Base-by-base conservation (phyloP, 2,797 vertebrate genomes). In the Gadopsis marmoratus region DNA sequence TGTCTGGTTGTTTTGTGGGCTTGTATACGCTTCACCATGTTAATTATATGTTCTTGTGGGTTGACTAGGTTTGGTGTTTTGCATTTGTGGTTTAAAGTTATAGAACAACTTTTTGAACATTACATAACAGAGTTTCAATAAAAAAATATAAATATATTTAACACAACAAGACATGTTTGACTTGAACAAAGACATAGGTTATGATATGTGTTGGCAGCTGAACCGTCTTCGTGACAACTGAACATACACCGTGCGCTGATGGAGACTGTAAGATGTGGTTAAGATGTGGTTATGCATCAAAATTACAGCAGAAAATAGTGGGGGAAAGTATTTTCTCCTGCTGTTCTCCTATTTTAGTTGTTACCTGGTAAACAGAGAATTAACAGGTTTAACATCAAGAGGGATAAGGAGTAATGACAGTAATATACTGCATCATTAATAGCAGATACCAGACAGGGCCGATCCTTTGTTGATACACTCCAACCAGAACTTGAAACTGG, bases 1-100 rank as follows among this genome's bases (percentile, higher is more conserved):
- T 29, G 9, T 60, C 37, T 55, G 37, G 26, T 66, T 63, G 51
- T 35, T 58, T 8, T 70, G 23, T 33, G 43, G 41, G 13, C 26
- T 43, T 35, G 43, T 64, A 51, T 51, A 51, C 17, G 0, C 35
- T 26, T 12, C n/a, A 5, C 26, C 23, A 21, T 23, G 50, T 4
- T 58, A 70, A 65, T 64, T 74, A 74, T 37, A 45, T 56, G n/a
- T 55, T 56, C 14, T 48, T 55, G 31, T 53, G 50, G 59, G 16
- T 0, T 54, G 7, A 11, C 9, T 60, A 5, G 41, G 54, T 13
- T 75, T 23, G 48, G 17, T 53, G 35, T 31, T 60, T 2, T 60
- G 6, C 41, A 51, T 45, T 29, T 5, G 41, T 68, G 50, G 23
- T 61, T 74, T 39, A 9, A 51, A 43, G 29, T 58, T 56, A 58